Evolutionary conservation across 2,888 invertebrate species (phyloP), one percentile per base, ranked within the genome.

Genomic region (Lissonota sp.): DNA sequence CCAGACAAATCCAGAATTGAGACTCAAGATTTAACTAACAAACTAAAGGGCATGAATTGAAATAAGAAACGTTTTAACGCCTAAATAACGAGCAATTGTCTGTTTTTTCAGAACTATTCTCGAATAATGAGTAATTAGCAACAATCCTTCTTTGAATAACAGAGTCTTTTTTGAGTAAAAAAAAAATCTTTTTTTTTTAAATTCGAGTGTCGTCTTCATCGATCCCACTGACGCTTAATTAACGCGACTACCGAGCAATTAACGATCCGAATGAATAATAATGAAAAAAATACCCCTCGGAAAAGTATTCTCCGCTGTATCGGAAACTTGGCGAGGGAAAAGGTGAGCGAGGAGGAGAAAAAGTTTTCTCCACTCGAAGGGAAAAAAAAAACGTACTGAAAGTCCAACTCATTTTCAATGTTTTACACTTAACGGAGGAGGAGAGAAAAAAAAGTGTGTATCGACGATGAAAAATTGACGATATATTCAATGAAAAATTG

Each of bases 231-330:
- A 53, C 12, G n/a, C 12, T 44, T n/a, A 53, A 42, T 60, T 62
- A 69, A 1, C 44, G 55, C 57, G 49, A 26, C 26, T 42, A 14
- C 40, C 46, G 26, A 58, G n/a, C 8, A 62, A 75, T 53, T 69
- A 75, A 75, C 75, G 53, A 37, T 39, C 12, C 6, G 42, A 53
- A 37, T 14, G 49, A 12, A 62, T 16, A 57, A 49, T 37, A 60
- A 70, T 7, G 14, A 46, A 58, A 7, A 40, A 40, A n/a, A 37
- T 16, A 57, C 8, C 57, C 37, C 46, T 10, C 3, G 26, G n/a
- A 46, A 16, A 66, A 57, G 51, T 0, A n/a, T 12, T 37, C 58
- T 63, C 49, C 66, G 60, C 58, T 74, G 66, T 58, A 53, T 74
- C 74, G 74, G 58, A 60, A 51, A 60, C 7, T 46, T 63, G 63